Evolutionary conservation across 2,888 invertebrate species (phyloP).

Genomic region (Protonemura montana): DNA sequence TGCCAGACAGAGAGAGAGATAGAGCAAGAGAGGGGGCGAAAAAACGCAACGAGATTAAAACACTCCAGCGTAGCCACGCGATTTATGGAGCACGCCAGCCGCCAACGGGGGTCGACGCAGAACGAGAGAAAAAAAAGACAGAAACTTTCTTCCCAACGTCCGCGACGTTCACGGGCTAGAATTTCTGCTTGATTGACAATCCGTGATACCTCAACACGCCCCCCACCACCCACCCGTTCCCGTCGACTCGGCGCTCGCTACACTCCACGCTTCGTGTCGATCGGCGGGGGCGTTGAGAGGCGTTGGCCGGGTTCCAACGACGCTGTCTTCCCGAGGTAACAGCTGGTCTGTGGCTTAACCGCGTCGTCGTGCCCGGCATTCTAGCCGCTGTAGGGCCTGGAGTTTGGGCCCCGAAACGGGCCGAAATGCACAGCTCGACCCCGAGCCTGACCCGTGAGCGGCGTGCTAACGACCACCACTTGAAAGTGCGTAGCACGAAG

Average conservation of each 20-base stretch:
- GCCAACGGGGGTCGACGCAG: background rate
- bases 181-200: background rate
- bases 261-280: background rate
- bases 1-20: too few species aligned
- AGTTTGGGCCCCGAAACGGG: too few species aligned
- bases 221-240: background rate
- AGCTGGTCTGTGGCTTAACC: constrained; percentile 10
- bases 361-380: too few species aligned
- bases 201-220: background rate
- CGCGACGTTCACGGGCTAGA: background rate
- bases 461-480: too few species aligned
- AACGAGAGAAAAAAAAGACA: background rate
- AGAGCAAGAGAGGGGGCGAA: background rate
- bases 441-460: too few species aligned
- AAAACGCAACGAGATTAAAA: background rate
- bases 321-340: background rate
- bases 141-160: background rate
- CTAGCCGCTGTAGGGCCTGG: too few species aligned
- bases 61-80: background rate
- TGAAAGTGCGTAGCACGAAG: too few species aligned
- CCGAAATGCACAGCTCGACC: too few species aligned
- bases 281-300: background rate
- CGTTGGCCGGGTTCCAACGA: background rate
- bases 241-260: background rate
- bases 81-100: background rate